phyloP scores from a whole-genome alignment of 2,888 invertebrate species.

The Bhutanitis thaidina region DNA sequence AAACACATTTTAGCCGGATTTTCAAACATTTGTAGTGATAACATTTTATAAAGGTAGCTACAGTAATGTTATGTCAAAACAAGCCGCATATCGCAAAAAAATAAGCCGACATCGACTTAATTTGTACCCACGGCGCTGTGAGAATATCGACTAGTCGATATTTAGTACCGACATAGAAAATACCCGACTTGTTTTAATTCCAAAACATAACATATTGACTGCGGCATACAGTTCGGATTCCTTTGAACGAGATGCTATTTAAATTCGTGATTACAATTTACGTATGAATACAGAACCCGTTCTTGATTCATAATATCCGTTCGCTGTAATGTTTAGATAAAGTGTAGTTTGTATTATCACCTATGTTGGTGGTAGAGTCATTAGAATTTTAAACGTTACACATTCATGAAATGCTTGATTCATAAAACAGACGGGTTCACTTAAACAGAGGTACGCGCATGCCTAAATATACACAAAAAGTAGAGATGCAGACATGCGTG shows the following conservation, averaged over 20 bases:
- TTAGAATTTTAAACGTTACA: too few species aligned
- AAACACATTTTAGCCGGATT: too few species aligned
- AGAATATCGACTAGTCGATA: constrained; percentile 14
- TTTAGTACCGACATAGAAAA: neutral
- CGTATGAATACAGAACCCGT: constrained; percentile 18
- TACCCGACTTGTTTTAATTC: neutral
- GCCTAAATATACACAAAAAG: too few species aligned
- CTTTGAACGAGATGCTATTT: neutral
- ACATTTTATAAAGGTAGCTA: too few species aligned
- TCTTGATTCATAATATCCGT: constrained; percentile 23
- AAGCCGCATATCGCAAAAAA: neutral
- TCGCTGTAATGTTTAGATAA: constrained; percentile 13
- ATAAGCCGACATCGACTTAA: constrained; percentile 12
- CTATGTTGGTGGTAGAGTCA: neutral
- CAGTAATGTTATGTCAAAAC: too few species aligned
- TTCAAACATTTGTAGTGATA: too few species aligned
- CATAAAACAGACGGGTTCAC: too few species aligned
- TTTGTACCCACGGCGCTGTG: constrained; percentile 20
- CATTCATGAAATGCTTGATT: too few species aligned
- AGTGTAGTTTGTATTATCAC: neutral
- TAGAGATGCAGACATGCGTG: too few species aligned
- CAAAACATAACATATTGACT: neutral
- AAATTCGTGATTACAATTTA: neutral
- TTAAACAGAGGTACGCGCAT: too few species aligned
- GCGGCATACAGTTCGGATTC: neutral